Evolutionary conservation across 2,113 vertebrate species (phyloP).

Genomic region (Grus americana): DNA sequence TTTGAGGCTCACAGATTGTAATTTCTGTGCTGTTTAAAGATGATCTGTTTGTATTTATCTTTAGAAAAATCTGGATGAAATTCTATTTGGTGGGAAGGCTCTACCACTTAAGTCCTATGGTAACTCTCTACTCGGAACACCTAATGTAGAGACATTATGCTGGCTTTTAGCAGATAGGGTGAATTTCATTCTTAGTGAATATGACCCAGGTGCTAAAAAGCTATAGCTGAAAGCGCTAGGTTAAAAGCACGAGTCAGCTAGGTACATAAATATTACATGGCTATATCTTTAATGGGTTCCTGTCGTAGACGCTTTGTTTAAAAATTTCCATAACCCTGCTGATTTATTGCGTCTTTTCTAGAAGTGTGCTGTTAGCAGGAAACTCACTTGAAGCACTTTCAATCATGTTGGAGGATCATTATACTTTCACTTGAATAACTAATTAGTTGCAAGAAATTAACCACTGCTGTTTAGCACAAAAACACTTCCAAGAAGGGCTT

Average conservation of each 20-base stretch:
- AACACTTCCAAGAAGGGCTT: constrained; percentile 31
- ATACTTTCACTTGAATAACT: constrained; percentile 73
- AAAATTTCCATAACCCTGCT: constrained; percentile 78
- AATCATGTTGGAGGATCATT: constrained; percentile 73
- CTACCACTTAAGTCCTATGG: neutral
- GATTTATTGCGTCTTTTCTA: constrained; percentile 74
- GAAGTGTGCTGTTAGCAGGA: constrained; percentile 59
- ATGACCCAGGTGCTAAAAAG: constrained; percentile 7
- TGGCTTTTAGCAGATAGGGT: neutral
- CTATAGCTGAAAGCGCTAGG: constrained; percentile 11
- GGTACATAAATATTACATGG: constrained; percentile 13
- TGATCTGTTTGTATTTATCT: neutral
- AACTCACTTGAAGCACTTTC: constrained; percentile 78
- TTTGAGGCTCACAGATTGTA: neutral
- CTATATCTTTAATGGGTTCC: constrained; percentile 17
- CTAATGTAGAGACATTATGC: neutral
- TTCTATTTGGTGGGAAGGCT: neutral
- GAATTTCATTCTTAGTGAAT: neutral
- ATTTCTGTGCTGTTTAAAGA: neutral
- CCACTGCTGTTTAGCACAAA: constrained; percentile 68
- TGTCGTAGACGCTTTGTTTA: constrained; percentile 54
- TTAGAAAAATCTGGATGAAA: neutral
- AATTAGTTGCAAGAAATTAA: constrained; percentile 72
- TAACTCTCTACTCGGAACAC: neutral
- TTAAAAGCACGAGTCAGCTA: constrained; percentile 36